Base-by-base conservation (phyloP, 2,113 vertebrate genomes). In the Equus quagga region DNA sequence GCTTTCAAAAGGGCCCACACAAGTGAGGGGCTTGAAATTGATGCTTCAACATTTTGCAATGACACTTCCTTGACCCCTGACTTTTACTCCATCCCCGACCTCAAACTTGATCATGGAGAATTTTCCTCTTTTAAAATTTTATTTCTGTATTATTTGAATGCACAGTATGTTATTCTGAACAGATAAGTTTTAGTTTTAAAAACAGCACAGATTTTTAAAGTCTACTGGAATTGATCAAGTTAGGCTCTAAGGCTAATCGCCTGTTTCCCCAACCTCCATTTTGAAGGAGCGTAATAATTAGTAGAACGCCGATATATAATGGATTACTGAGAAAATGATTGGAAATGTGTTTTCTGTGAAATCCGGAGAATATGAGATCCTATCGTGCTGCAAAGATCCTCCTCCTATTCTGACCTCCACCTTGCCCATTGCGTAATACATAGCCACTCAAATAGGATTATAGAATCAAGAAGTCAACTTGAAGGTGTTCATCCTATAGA, bases 81-180 rank as follows among this genome's bases (percentile, higher is more conserved):
- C 17, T 93, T 75, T 89, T 13, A 93, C 33, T 65, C 46, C 19
- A 86, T 9, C 58, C n/a, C 36, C 51, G 78, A 95, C 17, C 41
- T 83, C 70, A 91, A 44, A 72, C 36, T 78, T 72, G 46, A 96
- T 93, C 26, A 33, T 41, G 51, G 49, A 85, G 44, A 78, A 73
- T 41, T 89, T 78, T 92, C 49, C 18, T 83, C 51, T 96, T 89
- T 33, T 56, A 82, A 81, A 95, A 46, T 65, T 44, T 72, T n/a
- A 92, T n/a, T 89, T 96, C 69, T 73, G 2, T 49, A 72, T 78
- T 41, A 80, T 91, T 86, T 95, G 23, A 89, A 90, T 64, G 73
- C n/a, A 96, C 21, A 95, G 85, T 73, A 60, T 72, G 41, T 76
- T 78, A 31, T 91, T 36, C 14, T 81, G 19, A 33, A 67, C 79